Percentiles rank a stretch among this genome's conserved stretches.
phyloP scores from a whole-genome alignment of 2,797 vertebrate genomes.

The Simalia tracyae region DNA sequence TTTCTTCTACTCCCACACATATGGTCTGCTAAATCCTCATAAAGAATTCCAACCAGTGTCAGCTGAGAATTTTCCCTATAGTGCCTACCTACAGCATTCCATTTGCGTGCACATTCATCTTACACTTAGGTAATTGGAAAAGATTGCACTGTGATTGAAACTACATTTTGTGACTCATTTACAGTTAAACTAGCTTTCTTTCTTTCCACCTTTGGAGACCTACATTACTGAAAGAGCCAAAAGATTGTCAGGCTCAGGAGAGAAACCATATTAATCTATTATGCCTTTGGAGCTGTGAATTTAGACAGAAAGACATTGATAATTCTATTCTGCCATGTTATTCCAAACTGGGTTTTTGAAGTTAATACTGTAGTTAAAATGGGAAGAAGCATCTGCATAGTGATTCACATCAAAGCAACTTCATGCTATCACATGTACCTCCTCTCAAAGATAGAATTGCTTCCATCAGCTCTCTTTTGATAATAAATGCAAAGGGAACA shows the following conservation, averaged over 20 bases:
- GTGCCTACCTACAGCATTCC: neutral
- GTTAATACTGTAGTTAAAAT: constrained; percentile 2
- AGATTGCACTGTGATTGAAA: neutral
- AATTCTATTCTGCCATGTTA: constrained; percentile 8
- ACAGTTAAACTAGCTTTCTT: neutral
- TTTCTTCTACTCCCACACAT: neutral
- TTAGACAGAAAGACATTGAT: neutral
- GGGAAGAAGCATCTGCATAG: constrained; percentile 4
- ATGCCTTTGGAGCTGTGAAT: neutral
- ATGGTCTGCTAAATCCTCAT: neutral
- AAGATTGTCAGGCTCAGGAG: neutral
- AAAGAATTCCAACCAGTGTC: neutral
- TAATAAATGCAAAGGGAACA: neutral
- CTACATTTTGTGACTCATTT: neutral
- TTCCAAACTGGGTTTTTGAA: constrained; percentile 20
- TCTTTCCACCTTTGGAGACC: neutral
- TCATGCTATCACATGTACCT: constrained; percentile 1
- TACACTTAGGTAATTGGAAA: neutral
- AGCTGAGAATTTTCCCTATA: neutral
- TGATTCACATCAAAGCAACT: constrained; percentile 22
- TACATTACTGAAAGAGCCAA: neutral
- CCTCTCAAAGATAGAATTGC: neutral
- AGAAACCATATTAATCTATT: neutral
- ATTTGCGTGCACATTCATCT: neutral
- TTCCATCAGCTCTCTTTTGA: constrained; percentile 18